A percentile compares a stretch with the other conserved stretches of the same genome.
phyloP scores from a whole-genome alignment of 2,797 vertebrate genomes.

The Ibycter americanus region DNA sequence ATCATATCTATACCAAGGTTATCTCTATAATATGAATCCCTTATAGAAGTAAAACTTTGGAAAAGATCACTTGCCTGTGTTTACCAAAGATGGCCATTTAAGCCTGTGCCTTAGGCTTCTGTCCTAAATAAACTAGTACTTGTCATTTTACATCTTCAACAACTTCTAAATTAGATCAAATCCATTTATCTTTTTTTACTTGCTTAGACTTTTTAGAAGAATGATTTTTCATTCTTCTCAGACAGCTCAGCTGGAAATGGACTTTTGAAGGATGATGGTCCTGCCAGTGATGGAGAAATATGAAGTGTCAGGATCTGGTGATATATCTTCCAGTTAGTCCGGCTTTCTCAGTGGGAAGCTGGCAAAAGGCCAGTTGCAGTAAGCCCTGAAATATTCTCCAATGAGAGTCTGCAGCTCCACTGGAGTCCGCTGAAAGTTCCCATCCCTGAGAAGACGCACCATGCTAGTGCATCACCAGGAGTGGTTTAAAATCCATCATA shows the following conservation, averaged over 20 bases:
- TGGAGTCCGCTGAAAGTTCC: background rate
- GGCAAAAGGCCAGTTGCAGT: background rate
- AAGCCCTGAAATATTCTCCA: background rate
- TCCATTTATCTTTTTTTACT: slow-evolving; percentile 8
- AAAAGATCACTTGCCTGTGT: background rate
- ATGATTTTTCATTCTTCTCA: slow-evolving; percentile 48
- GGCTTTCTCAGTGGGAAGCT: slow-evolving; percentile 13
- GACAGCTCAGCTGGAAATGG: slow-evolving; percentile 56
- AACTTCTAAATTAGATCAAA: slow-evolving; percentile 15
- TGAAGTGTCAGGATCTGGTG: background rate
- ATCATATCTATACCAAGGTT: slow-evolving; percentile 25
- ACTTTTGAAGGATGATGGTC: slow-evolving; percentile 47
- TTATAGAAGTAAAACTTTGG: slow-evolving; percentile 33
- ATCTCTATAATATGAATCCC: slow-evolving; percentile 31
- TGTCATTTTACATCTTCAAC: slow-evolving; percentile 19
- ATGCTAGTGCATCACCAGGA: accelerated
- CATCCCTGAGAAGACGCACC: background rate
- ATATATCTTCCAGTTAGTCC: slow-evolving; percentile 27
- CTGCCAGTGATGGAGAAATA: slow-evolving; percentile 46
- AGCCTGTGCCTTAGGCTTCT: background rate
- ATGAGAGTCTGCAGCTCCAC: background rate
- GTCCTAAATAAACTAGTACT: background rate
- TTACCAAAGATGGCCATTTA: slow-evolving; percentile 47
- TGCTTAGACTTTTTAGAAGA: background rate
- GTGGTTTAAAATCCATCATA: background rate